Percentiles rank a stretch among this genome's conserved stretches.
Evolutionary conservation across 2,797 vertebrate species (phyloP).

Genomic region (Parambassis ranga): DNA sequence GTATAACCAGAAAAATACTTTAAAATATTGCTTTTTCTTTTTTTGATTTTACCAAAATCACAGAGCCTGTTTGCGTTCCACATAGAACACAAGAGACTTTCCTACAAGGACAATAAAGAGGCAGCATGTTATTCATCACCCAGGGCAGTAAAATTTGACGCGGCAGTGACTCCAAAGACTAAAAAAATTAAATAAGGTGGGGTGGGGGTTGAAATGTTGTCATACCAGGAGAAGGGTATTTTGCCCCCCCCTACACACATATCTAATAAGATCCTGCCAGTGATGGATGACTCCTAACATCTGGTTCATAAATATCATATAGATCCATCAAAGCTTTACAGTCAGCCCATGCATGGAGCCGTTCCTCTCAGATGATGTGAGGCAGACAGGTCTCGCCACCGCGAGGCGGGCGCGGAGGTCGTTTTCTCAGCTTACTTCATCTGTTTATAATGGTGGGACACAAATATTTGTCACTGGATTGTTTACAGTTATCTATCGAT

Average conservation of each 20-base stretch:
- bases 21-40: constrained; percentile 35
- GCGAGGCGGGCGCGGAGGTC: too few species aligned
- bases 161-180: constrained; percentile 44
- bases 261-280: constrained; percentile 4
- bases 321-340: constrained; percentile 53
- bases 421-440: constrained; percentile 41
- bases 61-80: neutral
- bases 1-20: neutral
- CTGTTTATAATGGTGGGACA: too few species aligned
- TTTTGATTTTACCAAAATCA: constrained; percentile 1
- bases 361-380: constrained; percentile 1
- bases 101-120: constrained; percentile 9
- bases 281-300: constrained; percentile 40
- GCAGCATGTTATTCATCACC: constrained; percentile 24
- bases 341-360: constrained; percentile 33
- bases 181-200: too few species aligned
- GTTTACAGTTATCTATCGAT: neutral
- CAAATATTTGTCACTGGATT: constrained; percentile 7
- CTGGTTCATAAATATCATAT: constrained; percentile 52
- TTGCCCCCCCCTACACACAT: too few species aligned
- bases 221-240: neutral
- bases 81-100: neutral
- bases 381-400: too few species aligned
- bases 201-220: constrained; percentile 28
- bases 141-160: constrained; percentile 35